phyloP scores from a whole-genome alignment of 2,113 vertebrate genomes.

The Trichechus manatus region DNA sequence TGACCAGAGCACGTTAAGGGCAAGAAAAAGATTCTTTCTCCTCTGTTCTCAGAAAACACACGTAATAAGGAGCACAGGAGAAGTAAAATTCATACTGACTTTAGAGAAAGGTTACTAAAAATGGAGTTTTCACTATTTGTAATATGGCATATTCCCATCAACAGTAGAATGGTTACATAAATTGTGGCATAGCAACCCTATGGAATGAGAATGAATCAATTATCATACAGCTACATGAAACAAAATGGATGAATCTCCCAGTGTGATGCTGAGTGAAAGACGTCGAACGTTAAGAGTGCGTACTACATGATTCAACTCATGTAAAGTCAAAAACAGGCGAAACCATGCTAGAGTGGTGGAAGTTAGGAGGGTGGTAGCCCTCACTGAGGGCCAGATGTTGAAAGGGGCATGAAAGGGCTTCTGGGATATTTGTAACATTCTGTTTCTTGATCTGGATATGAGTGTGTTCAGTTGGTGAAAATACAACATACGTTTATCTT shows the following conservation, averaged over 20 bases:
- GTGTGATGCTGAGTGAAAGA: neutral
- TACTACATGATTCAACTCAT: neutral
- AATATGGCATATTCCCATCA: neutral
- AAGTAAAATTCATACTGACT: neutral
- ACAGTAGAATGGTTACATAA: neutral
- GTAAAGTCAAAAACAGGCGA: neutral
- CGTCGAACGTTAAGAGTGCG: neutral
- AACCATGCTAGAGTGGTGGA: neutral
- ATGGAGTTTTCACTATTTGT: neutral
- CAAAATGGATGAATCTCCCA: neutral
- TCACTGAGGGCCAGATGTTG: fast-evolving
- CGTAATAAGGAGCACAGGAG: neutral
- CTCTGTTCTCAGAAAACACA: neutral
- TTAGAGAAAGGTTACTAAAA: neutral
- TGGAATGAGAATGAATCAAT: neutral
- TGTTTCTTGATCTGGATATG: neutral
- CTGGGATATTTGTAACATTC: neutral
- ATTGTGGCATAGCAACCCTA: neutral
- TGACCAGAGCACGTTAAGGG: neutral
- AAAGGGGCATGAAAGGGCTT: neutral
- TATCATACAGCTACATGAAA: fast-evolving
- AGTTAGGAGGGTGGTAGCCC: neutral
- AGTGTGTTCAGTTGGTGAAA: neutral
- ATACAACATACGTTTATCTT: neutral
- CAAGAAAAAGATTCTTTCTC: neutral